These are phyloP conservation scores for Helicoverpa zea DNA, from an alignment of 1,140 invertebrate genomes.

Conservation along the genomic window DNA sequence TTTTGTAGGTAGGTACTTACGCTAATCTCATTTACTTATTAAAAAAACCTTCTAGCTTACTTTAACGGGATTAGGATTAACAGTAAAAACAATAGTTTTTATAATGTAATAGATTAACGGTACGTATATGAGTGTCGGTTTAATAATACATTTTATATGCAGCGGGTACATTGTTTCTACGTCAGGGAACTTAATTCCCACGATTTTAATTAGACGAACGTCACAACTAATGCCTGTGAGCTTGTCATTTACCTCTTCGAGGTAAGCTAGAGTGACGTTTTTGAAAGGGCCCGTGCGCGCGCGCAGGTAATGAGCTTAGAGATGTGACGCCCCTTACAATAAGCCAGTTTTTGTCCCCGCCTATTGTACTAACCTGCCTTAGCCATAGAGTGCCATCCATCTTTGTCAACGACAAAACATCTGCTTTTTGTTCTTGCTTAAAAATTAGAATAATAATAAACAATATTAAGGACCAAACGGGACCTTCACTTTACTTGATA, in stretches of 20 bases:
- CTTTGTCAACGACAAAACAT: constrained; percentile 75
- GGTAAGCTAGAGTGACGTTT: constrained; percentile 69
- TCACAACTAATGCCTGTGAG: constrained; percentile 62
- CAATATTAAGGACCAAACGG: constrained; percentile 57
- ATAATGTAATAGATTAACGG: constrained; percentile 8
- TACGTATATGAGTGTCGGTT: not conserved
- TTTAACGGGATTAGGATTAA: constrained; percentile 3
- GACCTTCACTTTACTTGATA: constrained; percentile 37
- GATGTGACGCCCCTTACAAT: constrained; percentile 62
- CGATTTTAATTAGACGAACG: constrained; percentile 62
- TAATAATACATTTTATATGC: not conserved
- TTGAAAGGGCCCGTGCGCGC: constrained; percentile 65
- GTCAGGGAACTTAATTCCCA: constrained; percentile 53
- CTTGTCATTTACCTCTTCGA: constrained; percentile 55
- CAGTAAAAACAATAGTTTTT: constrained; percentile 12
- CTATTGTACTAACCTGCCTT: constrained; percentile 70
- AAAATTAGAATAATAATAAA: constrained; percentile 81
- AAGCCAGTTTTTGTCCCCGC: constrained; percentile 69
- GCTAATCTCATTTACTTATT: not conserved
- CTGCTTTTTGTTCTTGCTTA: constrained; percentile 81
- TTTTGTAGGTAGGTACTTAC: too few relatives aligned
- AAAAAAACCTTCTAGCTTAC: not conserved
- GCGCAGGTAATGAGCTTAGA: constrained; percentile 76
- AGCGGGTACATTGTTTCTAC: constrained; percentile 25
- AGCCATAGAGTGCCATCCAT: constrained; percentile 69